These are phyloP conservation scores for Danio tinwini DNA, from an alignment of 2,797 vertebrate genomes.

Conservation along the genomic window DNA sequence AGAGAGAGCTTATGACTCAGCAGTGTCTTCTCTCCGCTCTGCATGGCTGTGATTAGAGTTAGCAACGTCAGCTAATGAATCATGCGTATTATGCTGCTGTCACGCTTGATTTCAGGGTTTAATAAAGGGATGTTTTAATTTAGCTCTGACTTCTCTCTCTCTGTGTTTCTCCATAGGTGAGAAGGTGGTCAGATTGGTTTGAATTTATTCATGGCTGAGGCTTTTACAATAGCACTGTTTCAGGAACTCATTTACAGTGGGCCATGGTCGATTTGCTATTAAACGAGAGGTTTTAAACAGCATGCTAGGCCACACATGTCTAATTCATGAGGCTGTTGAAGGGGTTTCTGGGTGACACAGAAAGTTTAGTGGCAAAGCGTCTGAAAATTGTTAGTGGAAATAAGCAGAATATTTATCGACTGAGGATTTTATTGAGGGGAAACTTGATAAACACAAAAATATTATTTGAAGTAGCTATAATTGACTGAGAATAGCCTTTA, in stretches of 20 bases:
- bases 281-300: constrained; percentile 62
- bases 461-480: not conserved
- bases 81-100: constrained; percentile 56
- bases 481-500: not conserved
- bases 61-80: constrained; percentile 54
- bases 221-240: constrained; percentile 57
- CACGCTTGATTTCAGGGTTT: constrained; percentile 57
- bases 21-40: constrained; percentile 55
- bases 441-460: not conserved
- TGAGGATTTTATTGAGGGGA: not conserved
- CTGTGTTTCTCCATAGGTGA: constrained; percentile 54
- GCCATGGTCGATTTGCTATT: constrained; percentile 49
- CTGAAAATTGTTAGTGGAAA: not conserved
- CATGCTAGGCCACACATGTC: constrained; percentile 68
- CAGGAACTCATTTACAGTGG: constrained; percentile 44
- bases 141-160: constrained; percentile 22
- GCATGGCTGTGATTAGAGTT: constrained; percentile 69
- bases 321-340: constrained; percentile 67
- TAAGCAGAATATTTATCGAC: not conserved
- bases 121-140: constrained; percentile 57
- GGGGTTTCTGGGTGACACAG: constrained; percentile 7
- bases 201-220: constrained; percentile 68
- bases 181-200: constrained; percentile 70
- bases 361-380: not conserved
- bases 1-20: constrained; percentile 26